Percentiles rank a stretch among this genome's conserved stretches.
Evolutionary conservation across 2,888 invertebrate species (phyloP).

Genomic region (Parnassius orleans): DNA sequence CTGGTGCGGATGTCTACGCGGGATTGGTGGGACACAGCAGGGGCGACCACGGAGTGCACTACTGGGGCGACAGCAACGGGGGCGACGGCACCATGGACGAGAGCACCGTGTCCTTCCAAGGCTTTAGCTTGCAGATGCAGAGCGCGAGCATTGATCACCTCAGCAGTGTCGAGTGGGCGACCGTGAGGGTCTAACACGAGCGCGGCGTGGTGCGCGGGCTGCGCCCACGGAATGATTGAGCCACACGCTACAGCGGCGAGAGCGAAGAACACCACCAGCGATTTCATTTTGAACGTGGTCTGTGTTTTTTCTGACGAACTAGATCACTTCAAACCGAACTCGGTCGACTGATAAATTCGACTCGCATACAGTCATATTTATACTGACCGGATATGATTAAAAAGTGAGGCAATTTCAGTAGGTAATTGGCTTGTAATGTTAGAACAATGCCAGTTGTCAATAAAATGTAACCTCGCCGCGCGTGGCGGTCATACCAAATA

Average conservation of each 20-base stretch:
- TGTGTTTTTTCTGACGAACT: slow-evolving; percentile 60
- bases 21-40: slow-evolving; percentile 53
- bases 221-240: slow-evolving; percentile 68
- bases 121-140: slow-evolving; percentile 74
- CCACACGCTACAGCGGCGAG: slow-evolving; percentile 81
- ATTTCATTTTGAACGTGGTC: slow-evolving; percentile 68
- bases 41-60: slow-evolving; percentile 41
- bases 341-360: slow-evolving; percentile 59
- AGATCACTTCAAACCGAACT: slow-evolving; percentile 62
- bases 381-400: slow-evolving; percentile 73
- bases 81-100: slow-evolving; percentile 40
- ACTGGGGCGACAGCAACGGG: slow-evolving; percentile 39
- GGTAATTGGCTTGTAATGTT: slow-evolving; percentile 42
- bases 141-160: slow-evolving; percentile 72
- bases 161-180: slow-evolving; percentile 74
- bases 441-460: slow-evolving; percentile 76
- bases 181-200: slow-evolving; percentile 70
- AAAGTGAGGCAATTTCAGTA: slow-evolving; percentile 58
- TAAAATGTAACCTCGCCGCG: slow-evolving; percentile 66
- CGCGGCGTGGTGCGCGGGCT: slow-evolving; percentile 70
- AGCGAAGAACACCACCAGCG: slow-evolving; percentile 84
- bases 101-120: slow-evolving; percentile 53
- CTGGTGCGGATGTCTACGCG: slow-evolving; percentile 53
- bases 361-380: slow-evolving; percentile 56
- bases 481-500: slow-evolving; percentile 60